Evolutionary conservation across 1,140 invertebrate genomes (phyloP).

Genomic region (Tribolium castaneum): DNA sequence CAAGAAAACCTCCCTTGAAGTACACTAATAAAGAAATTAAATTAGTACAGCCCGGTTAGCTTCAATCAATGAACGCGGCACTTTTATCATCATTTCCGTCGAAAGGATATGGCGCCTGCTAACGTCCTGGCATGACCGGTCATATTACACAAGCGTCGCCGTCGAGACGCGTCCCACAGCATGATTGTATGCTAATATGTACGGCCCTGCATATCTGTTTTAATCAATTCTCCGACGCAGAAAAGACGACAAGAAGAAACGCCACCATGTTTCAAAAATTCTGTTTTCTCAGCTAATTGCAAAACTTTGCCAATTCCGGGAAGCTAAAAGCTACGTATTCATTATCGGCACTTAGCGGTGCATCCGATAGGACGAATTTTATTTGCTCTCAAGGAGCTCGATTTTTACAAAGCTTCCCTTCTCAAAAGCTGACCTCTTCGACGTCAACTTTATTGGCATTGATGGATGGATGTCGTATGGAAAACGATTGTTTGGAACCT

Average conservation of each 20-base stretch:
- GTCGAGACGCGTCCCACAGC: conserved; percentile 25
- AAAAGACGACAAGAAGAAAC: background rate
- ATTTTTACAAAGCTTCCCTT: conserved; percentile 3
- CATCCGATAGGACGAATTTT: background rate
- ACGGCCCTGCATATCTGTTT: background rate
- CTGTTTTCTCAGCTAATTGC: conserved; percentile 14
- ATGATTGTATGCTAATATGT: conserved; percentile 39
- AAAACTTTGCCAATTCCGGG: background rate
- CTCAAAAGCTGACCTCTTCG: conserved; percentile 5
- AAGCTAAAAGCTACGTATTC: background rate
- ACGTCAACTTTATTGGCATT: conserved; percentile 4
- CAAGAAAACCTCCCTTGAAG: background rate
- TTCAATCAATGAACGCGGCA: conserved; percentile 22
- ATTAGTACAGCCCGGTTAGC: background rate
- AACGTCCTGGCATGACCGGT: conserved; percentile 11
- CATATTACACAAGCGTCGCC: conserved; percentile 25
- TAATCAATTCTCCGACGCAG: conserved; percentile 21
- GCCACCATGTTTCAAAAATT: background rate
- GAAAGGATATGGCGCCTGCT: conserved; percentile 34
- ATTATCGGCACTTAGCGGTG: background rate
- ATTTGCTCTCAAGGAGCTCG: background rate
- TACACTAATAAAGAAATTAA: conserved; percentile 6
- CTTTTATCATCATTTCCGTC: background rate
- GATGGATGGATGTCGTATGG: conserved; percentile 4
- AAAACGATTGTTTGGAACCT: background rate